Evolutionary conservation across 2,113 vertebrate species (phyloP).

Genomic region (Connochaetes taurinus): DNA sequence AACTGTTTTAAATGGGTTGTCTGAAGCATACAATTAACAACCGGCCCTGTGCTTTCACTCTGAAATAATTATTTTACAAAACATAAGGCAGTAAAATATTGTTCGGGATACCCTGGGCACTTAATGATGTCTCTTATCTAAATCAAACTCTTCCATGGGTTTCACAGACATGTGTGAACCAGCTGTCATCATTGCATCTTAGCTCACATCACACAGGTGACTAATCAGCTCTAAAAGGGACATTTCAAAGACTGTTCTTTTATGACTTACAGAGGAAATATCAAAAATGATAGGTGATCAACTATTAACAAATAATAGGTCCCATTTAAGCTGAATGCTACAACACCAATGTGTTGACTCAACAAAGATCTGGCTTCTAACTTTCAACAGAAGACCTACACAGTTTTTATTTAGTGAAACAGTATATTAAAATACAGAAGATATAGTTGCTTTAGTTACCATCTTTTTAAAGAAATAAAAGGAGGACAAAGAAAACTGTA

Average conservation of each 20-base stretch:
- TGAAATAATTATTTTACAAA: constrained; percentile 34
- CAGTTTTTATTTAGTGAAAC: background rate
- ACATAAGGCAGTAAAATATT: background rate
- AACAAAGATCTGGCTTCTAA: background rate
- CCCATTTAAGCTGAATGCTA: constrained; percentile 8
- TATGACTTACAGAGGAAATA: background rate
- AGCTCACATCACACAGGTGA: background rate
- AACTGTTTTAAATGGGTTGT: constrained; percentile 15
- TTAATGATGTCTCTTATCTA: background rate
- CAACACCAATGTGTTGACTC: background rate
- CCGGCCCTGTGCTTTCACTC: background rate
- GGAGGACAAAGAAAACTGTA: background rate
- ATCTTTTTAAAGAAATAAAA: constrained; percentile 6
- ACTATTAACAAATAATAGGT: background rate
- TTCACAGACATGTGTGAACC: background rate
- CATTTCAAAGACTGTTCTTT: background rate
- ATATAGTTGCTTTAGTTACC: background rate
- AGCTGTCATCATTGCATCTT: background rate
- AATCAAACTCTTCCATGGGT: background rate
- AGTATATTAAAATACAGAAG: background rate
- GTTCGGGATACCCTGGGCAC: background rate
- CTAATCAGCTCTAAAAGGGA: background rate
- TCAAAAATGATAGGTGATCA: background rate
- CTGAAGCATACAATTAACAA: background rate
- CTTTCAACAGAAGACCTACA: background rate